A percentile compares a stretch with the other conserved stretches of the same genome.
Conservation (phyloP, 1,140 invertebrate species). For the Drosophila tristis region DNA sequence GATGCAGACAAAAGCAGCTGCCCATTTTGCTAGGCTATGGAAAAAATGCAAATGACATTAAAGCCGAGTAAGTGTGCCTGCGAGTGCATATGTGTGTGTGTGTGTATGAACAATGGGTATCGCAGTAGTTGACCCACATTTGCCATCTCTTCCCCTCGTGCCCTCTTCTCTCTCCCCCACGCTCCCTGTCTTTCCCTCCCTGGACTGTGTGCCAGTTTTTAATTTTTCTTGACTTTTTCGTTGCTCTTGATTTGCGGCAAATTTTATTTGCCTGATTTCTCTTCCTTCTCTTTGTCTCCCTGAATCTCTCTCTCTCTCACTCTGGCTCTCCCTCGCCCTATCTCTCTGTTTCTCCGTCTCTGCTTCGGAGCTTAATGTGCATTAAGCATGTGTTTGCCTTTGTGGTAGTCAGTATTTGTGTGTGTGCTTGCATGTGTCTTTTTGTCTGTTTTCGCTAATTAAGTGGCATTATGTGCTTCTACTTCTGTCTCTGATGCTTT, state of each 20-base stretch:
- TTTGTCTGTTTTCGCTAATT: conserved; percentile 45
- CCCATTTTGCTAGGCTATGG: conserved; percentile 49
- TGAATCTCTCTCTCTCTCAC: conserved; percentile 2
- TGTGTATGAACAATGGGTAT: conserved; percentile 53
- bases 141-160: conserved; percentile 6
- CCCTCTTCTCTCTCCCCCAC: neutral
- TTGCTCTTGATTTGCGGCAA: conserved; percentile 68
- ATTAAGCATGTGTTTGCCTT: conserved; percentile 48
- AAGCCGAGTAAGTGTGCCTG: conserved; percentile 30
- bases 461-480: conserved; percentile 53
- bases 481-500: conserved; percentile 10
- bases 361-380: conserved; percentile 35
- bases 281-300: neutral
- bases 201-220: conserved; percentile 39
- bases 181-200: neutral
- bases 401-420: neutral
- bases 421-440: neutral
- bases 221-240: conserved; percentile 73
- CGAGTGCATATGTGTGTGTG: conserved; percentile 6
- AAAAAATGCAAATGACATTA: conserved; percentile 69
- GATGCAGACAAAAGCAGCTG: conserved; percentile 44
- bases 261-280: conserved; percentile 38
- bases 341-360: neutral
- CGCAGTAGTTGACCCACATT: conserved; percentile 75
- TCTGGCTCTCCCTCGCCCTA: neutral